Conservation (phyloP, 2,888 invertebrate genomes). For the Sialis lutaria region DNA sequence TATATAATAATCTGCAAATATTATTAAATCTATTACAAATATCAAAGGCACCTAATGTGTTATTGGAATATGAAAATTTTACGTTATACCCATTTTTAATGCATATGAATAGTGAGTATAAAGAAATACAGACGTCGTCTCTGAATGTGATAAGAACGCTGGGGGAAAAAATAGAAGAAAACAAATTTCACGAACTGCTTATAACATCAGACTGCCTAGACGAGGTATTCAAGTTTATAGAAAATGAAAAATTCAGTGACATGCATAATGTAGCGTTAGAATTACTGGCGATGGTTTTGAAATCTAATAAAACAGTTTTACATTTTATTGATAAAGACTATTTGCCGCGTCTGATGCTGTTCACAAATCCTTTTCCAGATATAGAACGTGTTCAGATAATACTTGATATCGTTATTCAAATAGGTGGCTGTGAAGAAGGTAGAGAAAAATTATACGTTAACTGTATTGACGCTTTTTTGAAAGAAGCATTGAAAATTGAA, state of each 20-base stretch:
- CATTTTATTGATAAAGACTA: slow-evolving; percentile 1
- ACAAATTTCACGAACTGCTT: too few relatives aligned
- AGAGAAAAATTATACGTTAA: slow-evolving; percentile 1
- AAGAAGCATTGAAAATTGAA: not conserved
- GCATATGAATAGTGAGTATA: too few relatives aligned
- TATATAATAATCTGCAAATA: not conserved
- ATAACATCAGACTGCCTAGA: not conserved
- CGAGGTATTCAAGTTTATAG: not conserved
- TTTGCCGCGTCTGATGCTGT: not conserved
- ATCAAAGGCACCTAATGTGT: not conserved
- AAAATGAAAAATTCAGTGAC: not conserved
- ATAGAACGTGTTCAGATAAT: not conserved
- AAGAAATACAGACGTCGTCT: too few relatives aligned
- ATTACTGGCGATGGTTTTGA: not conserved
- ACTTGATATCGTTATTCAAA: not conserved
- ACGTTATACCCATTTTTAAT: not conserved
- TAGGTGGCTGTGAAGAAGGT: not conserved
- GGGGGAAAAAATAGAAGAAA: too few relatives aligned
- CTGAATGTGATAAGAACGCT: too few relatives aligned
- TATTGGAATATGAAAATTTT: not conserved
- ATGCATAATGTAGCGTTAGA: not conserved
- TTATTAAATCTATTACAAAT: not conserved
- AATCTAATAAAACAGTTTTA: not conserved
- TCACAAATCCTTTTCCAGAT: not conserved
- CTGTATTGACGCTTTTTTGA: slow-evolving; percentile 1